Conservation (phyloP, 2,113 vertebrate genomes). For the Xyrauchen texanus region DNA sequence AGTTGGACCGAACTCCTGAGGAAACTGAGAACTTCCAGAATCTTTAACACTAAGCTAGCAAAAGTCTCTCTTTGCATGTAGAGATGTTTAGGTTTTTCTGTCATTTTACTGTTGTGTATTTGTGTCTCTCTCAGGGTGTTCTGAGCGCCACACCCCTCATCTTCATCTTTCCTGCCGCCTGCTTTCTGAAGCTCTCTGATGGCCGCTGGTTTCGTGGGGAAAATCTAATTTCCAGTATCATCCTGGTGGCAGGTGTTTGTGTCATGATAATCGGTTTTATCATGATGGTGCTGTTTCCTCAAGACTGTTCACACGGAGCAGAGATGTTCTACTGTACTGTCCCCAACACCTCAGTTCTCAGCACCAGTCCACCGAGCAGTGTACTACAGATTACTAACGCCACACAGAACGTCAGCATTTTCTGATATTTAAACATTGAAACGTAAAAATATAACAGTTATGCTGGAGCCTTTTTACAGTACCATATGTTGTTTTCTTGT, state of each 20-base stretch:
- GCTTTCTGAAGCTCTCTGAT: slow-evolving; percentile 86
- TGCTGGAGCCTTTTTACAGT: no score
- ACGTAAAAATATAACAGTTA: not conserved
- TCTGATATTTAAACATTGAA: slow-evolving; percentile 1
- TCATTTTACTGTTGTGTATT: not conserved
- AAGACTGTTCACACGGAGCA: slow-evolving; percentile 87
- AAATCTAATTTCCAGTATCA: slow-evolving; percentile 76
- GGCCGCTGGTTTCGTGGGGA: slow-evolving; percentile 81
- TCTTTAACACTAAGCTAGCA: no score
- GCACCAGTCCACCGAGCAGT: slow-evolving; percentile 60
- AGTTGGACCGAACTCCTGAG: no score
- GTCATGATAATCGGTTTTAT: slow-evolving; percentile 85
- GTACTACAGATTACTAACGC: slow-evolving; percentile 29
- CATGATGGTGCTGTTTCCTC: slow-evolving; percentile 79
- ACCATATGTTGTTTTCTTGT: not conserved
- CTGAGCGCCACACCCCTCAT: slow-evolving; percentile 89
- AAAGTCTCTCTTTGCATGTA: no score
- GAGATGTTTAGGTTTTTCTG: no score
- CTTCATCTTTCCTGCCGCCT: slow-evolving; percentile 92
- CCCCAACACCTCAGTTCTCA: slow-evolving; percentile 73
- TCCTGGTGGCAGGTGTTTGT: slow-evolving; percentile 80
- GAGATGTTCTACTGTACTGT: slow-evolving; percentile 90
- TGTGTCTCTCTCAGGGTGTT: slow-evolving; percentile 78
- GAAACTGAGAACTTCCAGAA: no score
- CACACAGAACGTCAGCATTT: slow-evolving; percentile 36